phyloP scores from a whole-genome alignment of 2,797 vertebrate genomes.

The Cottoperca gobio region DNA sequence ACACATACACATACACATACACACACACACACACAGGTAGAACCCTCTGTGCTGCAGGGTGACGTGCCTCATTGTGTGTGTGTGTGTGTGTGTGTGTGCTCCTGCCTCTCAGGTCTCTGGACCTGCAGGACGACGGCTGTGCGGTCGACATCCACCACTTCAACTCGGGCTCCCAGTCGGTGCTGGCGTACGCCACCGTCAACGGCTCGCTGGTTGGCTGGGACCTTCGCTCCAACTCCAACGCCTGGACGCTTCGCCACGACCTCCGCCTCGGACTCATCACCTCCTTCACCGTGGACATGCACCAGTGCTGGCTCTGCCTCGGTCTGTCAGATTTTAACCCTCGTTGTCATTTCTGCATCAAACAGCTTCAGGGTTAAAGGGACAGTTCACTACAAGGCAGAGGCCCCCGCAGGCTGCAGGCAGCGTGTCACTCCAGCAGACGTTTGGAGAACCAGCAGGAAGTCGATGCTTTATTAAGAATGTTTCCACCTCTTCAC shows the following conservation, averaged over 20 bases:
- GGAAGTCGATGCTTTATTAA: too few relatives aligned
- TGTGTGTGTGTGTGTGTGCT: background rate
- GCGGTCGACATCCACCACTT: constrained; percentile 98
- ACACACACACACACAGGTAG: background rate
- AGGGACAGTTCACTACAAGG: too few relatives aligned
- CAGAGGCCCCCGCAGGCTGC: too few relatives aligned
- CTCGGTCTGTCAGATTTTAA: constrained; percentile 91
- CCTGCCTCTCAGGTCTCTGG: constrained; percentile 85
- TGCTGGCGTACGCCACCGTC: constrained; percentile 95
- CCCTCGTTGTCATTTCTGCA: too few relatives aligned
- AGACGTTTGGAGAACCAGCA: too few relatives aligned
- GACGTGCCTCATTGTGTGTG: accelerated
- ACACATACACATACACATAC: too few relatives aligned
- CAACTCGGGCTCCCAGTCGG: constrained; percentile 93
- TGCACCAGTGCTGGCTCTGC: constrained; percentile 98
- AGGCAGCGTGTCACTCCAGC: too few relatives aligned
- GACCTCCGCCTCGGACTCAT: constrained; percentile 97
- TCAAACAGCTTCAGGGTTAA: too few relatives aligned
- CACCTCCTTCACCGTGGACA: constrained; percentile 97
- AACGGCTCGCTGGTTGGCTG: constrained; percentile 97
- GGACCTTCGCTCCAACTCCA: constrained; percentile 93
- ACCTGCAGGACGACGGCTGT: constrained; percentile 93
- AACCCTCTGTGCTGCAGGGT: accelerated
- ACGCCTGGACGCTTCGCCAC: constrained; percentile 94
- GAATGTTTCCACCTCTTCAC: too few relatives aligned